These are phyloP conservation scores for Hypanus sabinus DNA, from an alignment of 2,113 vertebrate species.

Conservation along the genomic window DNA sequence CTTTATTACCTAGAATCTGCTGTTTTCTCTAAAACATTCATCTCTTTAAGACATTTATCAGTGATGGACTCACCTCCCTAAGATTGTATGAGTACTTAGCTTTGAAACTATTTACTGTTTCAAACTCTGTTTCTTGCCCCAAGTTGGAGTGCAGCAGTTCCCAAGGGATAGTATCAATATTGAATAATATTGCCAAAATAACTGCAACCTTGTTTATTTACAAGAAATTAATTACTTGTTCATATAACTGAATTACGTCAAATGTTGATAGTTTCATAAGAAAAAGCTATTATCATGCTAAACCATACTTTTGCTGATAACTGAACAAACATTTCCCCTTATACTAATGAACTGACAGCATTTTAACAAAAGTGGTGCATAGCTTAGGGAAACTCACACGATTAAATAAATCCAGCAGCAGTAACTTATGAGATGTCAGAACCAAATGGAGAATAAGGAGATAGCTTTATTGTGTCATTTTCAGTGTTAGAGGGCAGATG, in stretches of 20 bases:
- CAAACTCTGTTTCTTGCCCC: too few species aligned
- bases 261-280: not conserved
- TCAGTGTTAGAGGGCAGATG: not conserved
- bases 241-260: not conserved
- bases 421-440: not conserved
- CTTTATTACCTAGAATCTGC: not conserved
- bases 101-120: not conserved
- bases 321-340: not conserved
- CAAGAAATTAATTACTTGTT: not conserved
- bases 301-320: not conserved
- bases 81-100: not conserved
- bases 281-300: not conserved
- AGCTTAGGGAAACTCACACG: not conserved
- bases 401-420: not conserved
- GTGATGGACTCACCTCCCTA: conserved; percentile 1
- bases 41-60: not conserved
- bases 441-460: not conserved
- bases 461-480: not conserved
- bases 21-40: not conserved
- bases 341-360: not conserved
- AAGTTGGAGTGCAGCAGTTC: too few species aligned
- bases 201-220: not conserved
- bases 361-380: not conserved
- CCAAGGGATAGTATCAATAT: too few species aligned
- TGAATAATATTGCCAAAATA: not conserved